Evolutionary conservation across 1,140 invertebrate genomes (phyloP).

Genomic region (Prorops nasuta): DNA sequence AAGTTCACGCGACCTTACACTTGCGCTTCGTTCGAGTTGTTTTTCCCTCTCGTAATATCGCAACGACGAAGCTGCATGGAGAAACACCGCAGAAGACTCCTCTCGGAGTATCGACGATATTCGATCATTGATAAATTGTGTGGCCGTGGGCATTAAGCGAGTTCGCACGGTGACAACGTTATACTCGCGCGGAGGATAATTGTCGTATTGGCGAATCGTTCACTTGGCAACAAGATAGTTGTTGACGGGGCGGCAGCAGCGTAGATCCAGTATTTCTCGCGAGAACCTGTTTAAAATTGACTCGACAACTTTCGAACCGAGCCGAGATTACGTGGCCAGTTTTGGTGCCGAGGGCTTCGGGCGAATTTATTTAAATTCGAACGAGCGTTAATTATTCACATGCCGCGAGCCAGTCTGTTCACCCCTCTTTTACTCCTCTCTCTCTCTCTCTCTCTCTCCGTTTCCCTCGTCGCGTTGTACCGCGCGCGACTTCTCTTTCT

Average conservation of each 20-base stretch:
- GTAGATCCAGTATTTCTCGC: not conserved
- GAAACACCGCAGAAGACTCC: slow-evolving; percentile 1
- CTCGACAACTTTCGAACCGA: slow-evolving; percentile 24
- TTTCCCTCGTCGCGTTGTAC: not conserved
- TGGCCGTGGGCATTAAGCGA: no score
- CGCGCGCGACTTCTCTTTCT: no score
- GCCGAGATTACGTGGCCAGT: slow-evolving; percentile 18
- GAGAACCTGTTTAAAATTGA: slow-evolving; percentile 14
- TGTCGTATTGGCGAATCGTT: no score
- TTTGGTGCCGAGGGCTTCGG: not conserved
- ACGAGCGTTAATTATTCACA: slow-evolving; percentile 36
- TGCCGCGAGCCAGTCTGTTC: slow-evolving; percentile 20
- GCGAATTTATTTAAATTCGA: slow-evolving; percentile 35
- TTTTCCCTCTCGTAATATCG: no score
- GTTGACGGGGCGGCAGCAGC: not conserved
- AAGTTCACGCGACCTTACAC: no score
- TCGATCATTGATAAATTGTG: slow-evolving; percentile 1
- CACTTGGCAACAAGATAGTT: not conserved
- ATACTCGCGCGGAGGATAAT: no score
- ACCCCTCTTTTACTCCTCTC: slow-evolving; percentile 11
- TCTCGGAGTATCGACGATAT: not conserved
- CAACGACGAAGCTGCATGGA: no score
- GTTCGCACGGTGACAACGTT: no score
- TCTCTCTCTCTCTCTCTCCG: not conserved
- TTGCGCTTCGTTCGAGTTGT: no score